Evolutionary conservation across 1,140 invertebrate species (phyloP).

Genomic region (Phthorimaea operculella): DNA sequence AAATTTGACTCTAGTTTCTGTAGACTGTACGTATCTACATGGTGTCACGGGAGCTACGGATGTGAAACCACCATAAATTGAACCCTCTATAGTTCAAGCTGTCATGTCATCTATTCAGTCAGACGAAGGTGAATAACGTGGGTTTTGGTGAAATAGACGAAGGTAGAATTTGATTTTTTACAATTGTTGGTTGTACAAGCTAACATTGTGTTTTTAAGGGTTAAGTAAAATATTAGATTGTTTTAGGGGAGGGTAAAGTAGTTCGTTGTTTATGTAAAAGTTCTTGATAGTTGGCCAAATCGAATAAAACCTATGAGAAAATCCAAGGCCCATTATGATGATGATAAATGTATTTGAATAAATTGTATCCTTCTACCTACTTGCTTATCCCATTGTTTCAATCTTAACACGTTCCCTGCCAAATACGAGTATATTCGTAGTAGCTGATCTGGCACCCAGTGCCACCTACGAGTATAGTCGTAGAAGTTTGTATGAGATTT

Average conservation of each 20-base stretch:
- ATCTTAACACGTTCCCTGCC: not conserved
- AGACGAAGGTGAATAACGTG: not conserved
- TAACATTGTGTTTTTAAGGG: constrained; percentile 2
- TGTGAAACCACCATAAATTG: constrained; percentile 29
- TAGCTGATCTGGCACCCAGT: not conserved
- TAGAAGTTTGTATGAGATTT: not conserved
- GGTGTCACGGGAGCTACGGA: constrained; percentile 38
- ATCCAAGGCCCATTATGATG: too few relatives aligned
- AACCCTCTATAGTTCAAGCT: constrained; percentile 2
- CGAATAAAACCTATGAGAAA: too few relatives aligned
- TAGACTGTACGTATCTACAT: constrained; percentile 17
- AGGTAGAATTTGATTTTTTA: constrained; percentile 18
- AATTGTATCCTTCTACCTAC: too few relatives aligned
- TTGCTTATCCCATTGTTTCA: too few relatives aligned
- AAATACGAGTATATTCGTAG: not conserved
- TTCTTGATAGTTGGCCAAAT: too few relatives aligned
- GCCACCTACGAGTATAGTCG: not conserved
- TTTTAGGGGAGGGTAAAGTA: not conserved
- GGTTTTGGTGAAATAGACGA: constrained; percentile 9
- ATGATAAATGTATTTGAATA: too few relatives aligned
- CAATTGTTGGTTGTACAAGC: not conserved
- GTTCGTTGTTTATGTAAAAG: too few relatives aligned
- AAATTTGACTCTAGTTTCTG: too few relatives aligned
- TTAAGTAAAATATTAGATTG: not conserved
- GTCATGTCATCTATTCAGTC: not conserved